phyloP scores from a whole-genome alignment of 2,797 vertebrate species.

The Lepus townsendii region DNA sequence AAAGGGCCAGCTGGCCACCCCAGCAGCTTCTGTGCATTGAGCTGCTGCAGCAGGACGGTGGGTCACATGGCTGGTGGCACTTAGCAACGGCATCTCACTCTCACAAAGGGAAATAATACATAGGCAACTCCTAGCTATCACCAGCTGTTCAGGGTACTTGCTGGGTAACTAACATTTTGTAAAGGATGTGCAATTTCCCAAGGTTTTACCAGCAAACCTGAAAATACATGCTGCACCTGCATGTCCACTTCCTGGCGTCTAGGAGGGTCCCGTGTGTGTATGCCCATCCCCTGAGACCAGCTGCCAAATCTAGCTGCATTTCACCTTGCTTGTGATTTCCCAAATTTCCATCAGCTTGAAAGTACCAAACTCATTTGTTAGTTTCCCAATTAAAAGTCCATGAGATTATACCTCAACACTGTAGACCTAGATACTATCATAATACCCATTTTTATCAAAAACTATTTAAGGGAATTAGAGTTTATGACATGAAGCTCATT shows the following conservation, averaged over 20 bases:
- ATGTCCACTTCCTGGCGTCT: background rate
- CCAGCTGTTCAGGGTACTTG: background rate
- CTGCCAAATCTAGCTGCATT: background rate
- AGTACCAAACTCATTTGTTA: background rate
- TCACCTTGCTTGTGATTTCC: background rate
- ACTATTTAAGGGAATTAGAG: background rate
- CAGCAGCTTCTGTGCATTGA: background rate
- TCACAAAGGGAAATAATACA: background rate
- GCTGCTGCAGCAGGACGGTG: background rate
- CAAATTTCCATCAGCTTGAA: background rate
- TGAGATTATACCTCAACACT: constrained; percentile 3
- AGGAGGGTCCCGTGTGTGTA: background rate
- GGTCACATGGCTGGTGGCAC: background rate
- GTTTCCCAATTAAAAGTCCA: background rate
- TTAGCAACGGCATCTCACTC: background rate
- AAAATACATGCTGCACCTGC: fast-evolving
- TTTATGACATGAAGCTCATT: background rate
- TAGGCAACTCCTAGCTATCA: background rate
- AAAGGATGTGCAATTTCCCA: background rate
- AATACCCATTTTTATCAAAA: background rate
- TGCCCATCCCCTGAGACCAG: background rate
- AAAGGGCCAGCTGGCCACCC: background rate
- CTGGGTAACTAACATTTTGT: background rate
- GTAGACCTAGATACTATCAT: background rate
- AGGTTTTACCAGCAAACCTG: background rate